Conservation (phyloP, 2,888 invertebrate species). For the Tiliacea citrago region DNA sequence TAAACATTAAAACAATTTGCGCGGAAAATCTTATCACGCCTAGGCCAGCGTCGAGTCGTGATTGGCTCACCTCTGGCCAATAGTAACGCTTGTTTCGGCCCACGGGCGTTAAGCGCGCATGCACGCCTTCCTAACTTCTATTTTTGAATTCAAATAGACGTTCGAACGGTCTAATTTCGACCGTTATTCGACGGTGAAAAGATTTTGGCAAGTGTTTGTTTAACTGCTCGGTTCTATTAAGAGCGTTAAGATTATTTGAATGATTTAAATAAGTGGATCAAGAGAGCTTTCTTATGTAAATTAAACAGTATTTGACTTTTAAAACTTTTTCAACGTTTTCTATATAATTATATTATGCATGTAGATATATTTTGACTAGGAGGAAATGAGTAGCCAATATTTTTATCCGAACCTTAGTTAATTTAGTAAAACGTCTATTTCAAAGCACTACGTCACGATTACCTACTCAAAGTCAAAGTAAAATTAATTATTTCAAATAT, state of each 20-base stretch:
- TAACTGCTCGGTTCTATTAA: conserved; percentile 31
- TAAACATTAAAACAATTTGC: conserved; percentile 61
- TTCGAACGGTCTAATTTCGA: conserved; percentile 73
- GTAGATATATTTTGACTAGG: background rate
- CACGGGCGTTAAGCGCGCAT: conserved; percentile 77
- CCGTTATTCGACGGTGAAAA: conserved; percentile 58
- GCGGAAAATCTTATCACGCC: conserved; percentile 81
- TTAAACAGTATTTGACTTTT: conserved; percentile 14
- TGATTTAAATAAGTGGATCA: conserved; percentile 12
- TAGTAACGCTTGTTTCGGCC: conserved; percentile 82
- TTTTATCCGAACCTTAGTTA: background rate
- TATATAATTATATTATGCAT: background rate
- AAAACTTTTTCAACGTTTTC: background rate
- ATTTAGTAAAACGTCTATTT: background rate
- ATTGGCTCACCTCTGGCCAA: conserved; percentile 85
- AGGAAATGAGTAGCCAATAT: background rate
- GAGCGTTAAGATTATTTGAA: conserved; percentile 27
- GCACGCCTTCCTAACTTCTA: conserved; percentile 87
- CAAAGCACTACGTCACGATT: too few relatives aligned
- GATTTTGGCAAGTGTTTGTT: conserved; percentile 46
- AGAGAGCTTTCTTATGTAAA: conserved; percentile 29
- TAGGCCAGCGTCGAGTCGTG: conserved; percentile 80
- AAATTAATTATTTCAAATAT: too few relatives aligned
- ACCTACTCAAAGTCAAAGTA: too few relatives aligned
- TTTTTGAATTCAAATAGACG: conserved; percentile 85